A percentile compares a stretch with the other conserved stretches of the same genome.
Conservation (phyloP, 2,888 invertebrate species). For the Ctenicera cuprea region DNA sequence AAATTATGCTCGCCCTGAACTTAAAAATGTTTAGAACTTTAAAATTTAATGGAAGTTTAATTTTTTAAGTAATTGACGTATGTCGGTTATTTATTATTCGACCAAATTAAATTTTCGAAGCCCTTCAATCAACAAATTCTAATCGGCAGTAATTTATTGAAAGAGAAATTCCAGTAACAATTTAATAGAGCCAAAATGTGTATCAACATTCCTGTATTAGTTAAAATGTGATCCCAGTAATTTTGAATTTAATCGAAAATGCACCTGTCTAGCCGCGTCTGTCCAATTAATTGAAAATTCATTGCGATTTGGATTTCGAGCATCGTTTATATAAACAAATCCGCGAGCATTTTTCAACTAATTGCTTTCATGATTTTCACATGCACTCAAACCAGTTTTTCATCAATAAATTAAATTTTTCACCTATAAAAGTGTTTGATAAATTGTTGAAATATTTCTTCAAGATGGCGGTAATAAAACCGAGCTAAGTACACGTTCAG, state of each 20-base stretch:
- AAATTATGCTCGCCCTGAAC: no score
- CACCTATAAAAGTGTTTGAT: no score
- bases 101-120: neutral
- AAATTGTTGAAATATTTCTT: neutral
- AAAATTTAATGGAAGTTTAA: no score
- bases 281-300: constrained; percentile 21
- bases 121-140: neutral
- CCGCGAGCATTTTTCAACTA: neutral
- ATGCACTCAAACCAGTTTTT: neutral
- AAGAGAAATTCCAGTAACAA: neutral
- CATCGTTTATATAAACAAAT: constrained; percentile 3
- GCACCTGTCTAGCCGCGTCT: constrained; percentile 26
- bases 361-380: neutral
- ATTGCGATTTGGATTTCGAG: neutral
- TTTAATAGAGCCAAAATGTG: constrained; percentile 20
- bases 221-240: constrained; percentile 16
- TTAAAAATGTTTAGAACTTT: no score
- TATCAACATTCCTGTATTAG: constrained; percentile 14
- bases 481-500: constrained; percentile 2
- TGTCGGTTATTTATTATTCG: no score
- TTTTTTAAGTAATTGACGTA: no score
- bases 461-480: constrained; percentile 1
- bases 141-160: neutral
- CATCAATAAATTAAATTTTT: neutral
- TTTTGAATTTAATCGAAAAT: constrained; percentile 28